Evolutionary conservation across 2,113 vertebrate genomes (phyloP).

Genomic region (Sylvia atricapilla): DNA sequence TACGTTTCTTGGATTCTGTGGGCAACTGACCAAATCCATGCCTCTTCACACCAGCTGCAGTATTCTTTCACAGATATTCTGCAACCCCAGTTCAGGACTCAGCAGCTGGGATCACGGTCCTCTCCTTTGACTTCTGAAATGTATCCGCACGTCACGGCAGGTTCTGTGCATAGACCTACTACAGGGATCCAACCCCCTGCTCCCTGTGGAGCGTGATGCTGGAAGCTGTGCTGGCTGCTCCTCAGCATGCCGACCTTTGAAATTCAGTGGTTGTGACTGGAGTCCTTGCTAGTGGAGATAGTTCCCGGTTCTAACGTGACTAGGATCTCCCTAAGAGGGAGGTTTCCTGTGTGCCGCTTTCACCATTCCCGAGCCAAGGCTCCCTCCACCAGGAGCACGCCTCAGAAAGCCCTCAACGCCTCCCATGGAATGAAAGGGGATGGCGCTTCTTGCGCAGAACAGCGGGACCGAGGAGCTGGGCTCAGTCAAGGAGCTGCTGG

Average conservation of each 20-base stretch:
- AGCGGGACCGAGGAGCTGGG: neutral
- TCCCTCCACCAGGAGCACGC: fast-evolving
- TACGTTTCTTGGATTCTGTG: neutral
- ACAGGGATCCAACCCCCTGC: neutral
- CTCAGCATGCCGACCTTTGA: neutral
- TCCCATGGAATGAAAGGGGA: neutral
- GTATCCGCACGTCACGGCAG: fast-evolving
- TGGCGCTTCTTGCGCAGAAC: too few species aligned
- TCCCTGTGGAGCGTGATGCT: fast-evolving
- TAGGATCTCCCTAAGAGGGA: neutral
- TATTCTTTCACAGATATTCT: neutral
- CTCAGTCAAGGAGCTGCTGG: neutral
- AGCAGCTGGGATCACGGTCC: neutral
- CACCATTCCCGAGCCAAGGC: neutral
- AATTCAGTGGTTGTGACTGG: neutral
- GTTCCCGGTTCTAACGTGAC: neutral
- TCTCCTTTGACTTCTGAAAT: neutral
- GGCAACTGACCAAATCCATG: neutral
- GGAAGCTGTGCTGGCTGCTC: neutral
- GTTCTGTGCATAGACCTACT: neutral
- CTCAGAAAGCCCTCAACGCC: neutral
- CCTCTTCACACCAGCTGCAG: neutral
- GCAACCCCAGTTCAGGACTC: neutral
- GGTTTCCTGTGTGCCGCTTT: neutral
- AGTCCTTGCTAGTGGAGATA: neutral